These are phyloP conservation scores for Luehdorfia chinensis DNA, from an alignment of 1,140 invertebrate genomes.

Conservation along the genomic window DNA sequence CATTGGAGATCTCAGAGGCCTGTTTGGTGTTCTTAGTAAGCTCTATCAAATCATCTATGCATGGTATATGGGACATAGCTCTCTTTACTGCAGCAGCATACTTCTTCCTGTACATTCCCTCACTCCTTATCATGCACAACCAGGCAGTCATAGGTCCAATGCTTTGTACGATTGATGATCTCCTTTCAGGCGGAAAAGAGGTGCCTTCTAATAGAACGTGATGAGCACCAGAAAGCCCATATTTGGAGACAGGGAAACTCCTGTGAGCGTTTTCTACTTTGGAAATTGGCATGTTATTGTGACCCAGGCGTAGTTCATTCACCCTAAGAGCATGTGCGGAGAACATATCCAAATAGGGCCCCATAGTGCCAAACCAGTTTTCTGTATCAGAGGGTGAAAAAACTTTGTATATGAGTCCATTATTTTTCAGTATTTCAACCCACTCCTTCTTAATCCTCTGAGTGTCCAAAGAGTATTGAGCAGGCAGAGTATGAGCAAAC, in stretches of 20 bases:
- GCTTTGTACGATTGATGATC: constrained; percentile 21
- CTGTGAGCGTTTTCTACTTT: constrained; percentile 8
- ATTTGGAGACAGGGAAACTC: constrained; percentile 20
- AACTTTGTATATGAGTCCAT: not conserved
- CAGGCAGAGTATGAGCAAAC: too few species aligned
- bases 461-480: not conserved
- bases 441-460: not conserved
- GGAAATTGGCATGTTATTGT: constrained; percentile 23
- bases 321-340: constrained; percentile 10
- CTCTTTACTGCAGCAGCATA: constrained; percentile 26
- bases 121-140: constrained; percentile 16
- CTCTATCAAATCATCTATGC: constrained; percentile 28
- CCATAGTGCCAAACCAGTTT: constrained; percentile 25
- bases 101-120: constrained; percentile 22
- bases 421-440: not conserved
- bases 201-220: constrained; percentile 16
- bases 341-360: constrained; percentile 22
- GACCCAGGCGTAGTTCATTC: constrained; percentile 20
- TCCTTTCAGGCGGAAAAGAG: constrained; percentile 20
- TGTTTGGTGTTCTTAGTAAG: constrained; percentile 22
- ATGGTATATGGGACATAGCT: constrained; percentile 26
- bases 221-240: constrained; percentile 19
- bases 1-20: constrained; percentile 15
- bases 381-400: not conserved
- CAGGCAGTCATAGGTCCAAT: constrained; percentile 20